Base-by-base conservation (phyloP, 2,797 vertebrate species). In the Columba guinea region DNA sequence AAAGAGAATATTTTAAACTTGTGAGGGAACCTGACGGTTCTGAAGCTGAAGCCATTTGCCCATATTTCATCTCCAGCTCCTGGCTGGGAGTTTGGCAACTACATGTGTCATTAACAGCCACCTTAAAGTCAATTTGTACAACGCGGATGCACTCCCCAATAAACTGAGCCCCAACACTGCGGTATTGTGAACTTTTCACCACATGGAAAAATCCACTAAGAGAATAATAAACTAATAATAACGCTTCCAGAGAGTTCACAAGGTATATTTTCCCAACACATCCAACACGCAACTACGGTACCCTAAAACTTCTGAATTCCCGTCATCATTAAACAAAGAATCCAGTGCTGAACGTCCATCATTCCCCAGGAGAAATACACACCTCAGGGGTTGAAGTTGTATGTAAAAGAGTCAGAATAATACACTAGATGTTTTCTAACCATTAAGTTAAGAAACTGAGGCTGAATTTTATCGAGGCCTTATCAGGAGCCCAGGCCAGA, bases 391-490 rank as follows among this genome's bases (percentile, higher is more conserved):
- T 8, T 46, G 37, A 89, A 88, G 24, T n/a, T 34, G 11, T 8
- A 62, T 6, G 13, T 11, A 55, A 76, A 30, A 26, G 77, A 89
- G 62, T 35, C 14, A 78, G 41, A 58, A 88, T 51, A 82, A 46
- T 9, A 76, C 2, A 73, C 37, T 22, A 87, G 63, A 39, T 21
- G 30, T 69, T 59, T 91, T 69, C 67, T 88, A 51, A 90, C 81
- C 87, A 92, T 69, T 44, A 39, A 90, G 76, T 85, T 70, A 84
- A 82, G 65, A 91, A 94, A 88, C 63, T 56, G 83, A 91, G 63
- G 87, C 65, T 73, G 65, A 86, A 85, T 26, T 24, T 56, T 90
- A 86, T 96, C 68, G 17, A 88, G 44, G n/a, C 41, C 41, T 44
- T 44, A 44, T 63, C 67, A 32, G 70, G 60, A 84, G 80, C 83